A percentile compares a stretch with the other conserved stretches of the same genome.
These are phyloP conservation scores for Notechis scutatus DNA, from an alignment of 2,113 vertebrate species.

Conservation along the genomic window DNA sequence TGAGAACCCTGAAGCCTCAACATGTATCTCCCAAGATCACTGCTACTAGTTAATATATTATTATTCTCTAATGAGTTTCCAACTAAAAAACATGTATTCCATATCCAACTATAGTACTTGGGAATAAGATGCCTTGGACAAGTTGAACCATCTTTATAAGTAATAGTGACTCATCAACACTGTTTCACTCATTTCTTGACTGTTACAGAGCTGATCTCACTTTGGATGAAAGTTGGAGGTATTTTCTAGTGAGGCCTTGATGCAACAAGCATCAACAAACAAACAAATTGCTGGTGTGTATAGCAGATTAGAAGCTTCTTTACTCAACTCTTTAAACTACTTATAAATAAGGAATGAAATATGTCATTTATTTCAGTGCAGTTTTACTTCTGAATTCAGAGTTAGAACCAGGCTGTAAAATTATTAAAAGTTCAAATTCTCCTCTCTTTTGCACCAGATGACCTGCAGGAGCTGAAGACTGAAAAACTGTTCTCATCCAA, in stretches of 20 bases:
- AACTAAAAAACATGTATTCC: not conserved
- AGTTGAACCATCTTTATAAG: not conserved
- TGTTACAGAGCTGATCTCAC: not conserved
- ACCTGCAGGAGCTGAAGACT: not conserved
- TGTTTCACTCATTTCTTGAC: not conserved
- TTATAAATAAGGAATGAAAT: not conserved
- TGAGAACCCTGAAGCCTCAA: not conserved
- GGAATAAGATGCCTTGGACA: not conserved
- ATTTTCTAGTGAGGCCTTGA: not conserved
- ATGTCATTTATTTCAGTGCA: not conserved
- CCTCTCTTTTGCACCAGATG: not conserved
- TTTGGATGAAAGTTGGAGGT: not conserved
- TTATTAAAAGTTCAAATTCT: not conserved
- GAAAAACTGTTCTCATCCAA: not conserved
- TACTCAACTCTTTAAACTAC: not conserved
- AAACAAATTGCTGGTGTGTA: no score
- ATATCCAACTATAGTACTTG: not conserved
- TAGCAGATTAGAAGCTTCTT: not conserved
- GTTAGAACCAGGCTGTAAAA: not conserved
- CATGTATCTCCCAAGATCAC: not conserved
- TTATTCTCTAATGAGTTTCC: not conserved
- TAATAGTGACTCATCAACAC: not conserved
- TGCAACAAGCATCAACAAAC: not conserved
- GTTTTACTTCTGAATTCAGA: not conserved
- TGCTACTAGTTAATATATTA: not conserved